phyloP scores from a whole-genome alignment of 2,797 vertebrate species.

The Lacerta viridis region DNA sequence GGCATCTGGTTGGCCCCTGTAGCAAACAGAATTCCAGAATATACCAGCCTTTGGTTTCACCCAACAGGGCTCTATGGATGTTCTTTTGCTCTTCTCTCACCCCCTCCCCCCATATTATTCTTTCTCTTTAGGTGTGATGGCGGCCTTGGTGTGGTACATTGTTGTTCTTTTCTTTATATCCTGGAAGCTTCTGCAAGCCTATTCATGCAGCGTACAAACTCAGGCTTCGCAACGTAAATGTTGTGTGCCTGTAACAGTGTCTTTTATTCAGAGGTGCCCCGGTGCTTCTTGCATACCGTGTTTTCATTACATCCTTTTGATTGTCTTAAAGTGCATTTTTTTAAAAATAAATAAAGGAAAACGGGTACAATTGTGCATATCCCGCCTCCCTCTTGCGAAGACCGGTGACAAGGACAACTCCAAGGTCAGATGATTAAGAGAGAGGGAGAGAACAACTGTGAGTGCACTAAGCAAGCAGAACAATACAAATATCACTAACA shows the following conservation, averaged over 20 bases:
- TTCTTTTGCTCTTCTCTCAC: neutral
- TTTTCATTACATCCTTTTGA: conserved; percentile 36
- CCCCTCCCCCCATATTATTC: conserved; percentile 30
- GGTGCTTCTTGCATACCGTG: conserved; percentile 26
- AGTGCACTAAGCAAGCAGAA: conserved; percentile 29
- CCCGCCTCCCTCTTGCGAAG: neutral
- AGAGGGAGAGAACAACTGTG: conserved; percentile 23
- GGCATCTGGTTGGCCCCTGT: neutral
- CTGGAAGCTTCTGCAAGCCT: conserved; percentile 73
- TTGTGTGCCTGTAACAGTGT: conserved; percentile 57
- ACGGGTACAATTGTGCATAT: neutral
- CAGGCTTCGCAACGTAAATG: conserved; percentile 59
- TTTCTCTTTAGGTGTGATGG: conserved; percentile 72
- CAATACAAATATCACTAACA: neutral
- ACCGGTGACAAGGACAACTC: conserved; percentile 20
- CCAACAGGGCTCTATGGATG: neutral
- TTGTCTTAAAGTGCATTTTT: conserved; percentile 29
- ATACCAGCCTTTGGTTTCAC: no score
- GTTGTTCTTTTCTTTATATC: conserved; percentile 70
- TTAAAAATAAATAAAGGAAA: neutral
- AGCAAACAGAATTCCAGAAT: neutral
- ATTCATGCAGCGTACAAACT: conserved; percentile 71
- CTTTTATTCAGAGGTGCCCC: conserved; percentile 60
- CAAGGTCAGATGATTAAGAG: conserved; percentile 44
- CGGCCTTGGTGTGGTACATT: conserved; percentile 70